phyloP scores from a whole-genome alignment of 2,113 vertebrate genomes.

The Chauna torquata region DNA sequence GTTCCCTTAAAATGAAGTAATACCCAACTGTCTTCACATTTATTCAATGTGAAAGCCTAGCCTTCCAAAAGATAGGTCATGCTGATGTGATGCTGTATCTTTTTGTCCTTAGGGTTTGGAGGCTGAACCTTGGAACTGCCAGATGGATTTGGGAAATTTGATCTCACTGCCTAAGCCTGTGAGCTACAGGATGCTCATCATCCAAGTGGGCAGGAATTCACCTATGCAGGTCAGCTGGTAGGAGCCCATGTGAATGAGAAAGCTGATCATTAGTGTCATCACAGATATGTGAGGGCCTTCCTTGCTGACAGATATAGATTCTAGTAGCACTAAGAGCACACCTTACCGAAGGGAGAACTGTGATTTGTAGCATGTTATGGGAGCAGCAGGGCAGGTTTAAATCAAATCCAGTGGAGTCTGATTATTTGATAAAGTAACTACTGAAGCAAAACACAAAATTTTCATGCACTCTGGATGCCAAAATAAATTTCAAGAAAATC shows the following conservation, averaged over 20 bases:
- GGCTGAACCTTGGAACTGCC: background rate
- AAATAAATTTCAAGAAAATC: slow-evolving; percentile 24
- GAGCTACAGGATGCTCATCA: slow-evolving; percentile 27
- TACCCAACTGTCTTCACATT: background rate
- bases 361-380: background rate
- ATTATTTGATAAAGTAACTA: slow-evolving; percentile 56
- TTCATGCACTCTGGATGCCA: background rate
- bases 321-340: background rate
- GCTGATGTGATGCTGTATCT: background rate
- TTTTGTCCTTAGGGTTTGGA: slow-evolving; percentile 36
- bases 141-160: background rate
- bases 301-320: slow-evolving; percentile 55
- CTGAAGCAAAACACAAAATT: background rate
- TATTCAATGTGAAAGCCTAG: slow-evolving; percentile 31
- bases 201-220: slow-evolving; percentile 8
- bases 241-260: slow-evolving; percentile 14
- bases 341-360: background rate
- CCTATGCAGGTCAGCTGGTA: slow-evolving; percentile 47
- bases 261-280: slow-evolving; percentile 60
- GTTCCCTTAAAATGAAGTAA: slow-evolving; percentile 48
- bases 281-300: slow-evolving; percentile 16
- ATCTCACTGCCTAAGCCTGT: slow-evolving; percentile 7
- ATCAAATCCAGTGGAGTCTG: slow-evolving; percentile 1
- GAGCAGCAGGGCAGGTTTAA: background rate
- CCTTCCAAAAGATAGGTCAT: background rate